Percentiles rank a stretch among this genome's conserved stretches.
Evolutionary conservation across 2,113 vertebrate species (phyloP).

Genomic region (Malurus cyaneus): DNA sequence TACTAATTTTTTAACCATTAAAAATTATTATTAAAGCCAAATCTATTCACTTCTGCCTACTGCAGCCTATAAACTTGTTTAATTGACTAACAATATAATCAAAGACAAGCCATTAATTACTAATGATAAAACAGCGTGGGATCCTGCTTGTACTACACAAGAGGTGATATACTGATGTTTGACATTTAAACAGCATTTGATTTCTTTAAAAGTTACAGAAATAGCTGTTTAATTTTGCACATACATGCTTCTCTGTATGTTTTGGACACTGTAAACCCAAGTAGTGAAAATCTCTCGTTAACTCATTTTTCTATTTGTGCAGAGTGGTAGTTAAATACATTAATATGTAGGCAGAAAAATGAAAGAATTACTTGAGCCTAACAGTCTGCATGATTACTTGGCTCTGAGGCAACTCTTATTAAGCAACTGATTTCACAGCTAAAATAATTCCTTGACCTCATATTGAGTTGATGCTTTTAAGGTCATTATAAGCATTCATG

Average conservation of each 20-base stretch:
- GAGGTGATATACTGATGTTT: background rate
- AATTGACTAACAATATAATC: background rate
- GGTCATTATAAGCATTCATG: background rate
- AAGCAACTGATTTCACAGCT: constrained; percentile 14
- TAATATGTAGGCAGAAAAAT: constrained; percentile 30
- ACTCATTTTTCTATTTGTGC: background rate
- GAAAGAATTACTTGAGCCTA: constrained; percentile 33
- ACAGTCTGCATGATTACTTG: background rate
- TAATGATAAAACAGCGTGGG: background rate
- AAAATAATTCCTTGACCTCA: constrained; percentile 54
- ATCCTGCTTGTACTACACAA: background rate
- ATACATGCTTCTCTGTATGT: background rate
- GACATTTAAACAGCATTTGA: constrained; percentile 10
- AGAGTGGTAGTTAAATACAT: background rate
- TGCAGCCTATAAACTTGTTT: background rate
- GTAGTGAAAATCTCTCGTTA: background rate
- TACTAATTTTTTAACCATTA: background rate
- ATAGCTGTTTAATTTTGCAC: background rate
- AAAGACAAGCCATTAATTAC: background rate
- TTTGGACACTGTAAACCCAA: background rate
- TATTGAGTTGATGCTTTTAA: constrained; percentile 34
- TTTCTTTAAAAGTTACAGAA: background rate
- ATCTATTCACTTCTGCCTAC: background rate
- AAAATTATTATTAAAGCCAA: background rate
- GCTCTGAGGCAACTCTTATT: constrained; percentile 28